Conservation (phyloP, 2,797 vertebrate genomes). For the Furcifer pardalis region DNA sequence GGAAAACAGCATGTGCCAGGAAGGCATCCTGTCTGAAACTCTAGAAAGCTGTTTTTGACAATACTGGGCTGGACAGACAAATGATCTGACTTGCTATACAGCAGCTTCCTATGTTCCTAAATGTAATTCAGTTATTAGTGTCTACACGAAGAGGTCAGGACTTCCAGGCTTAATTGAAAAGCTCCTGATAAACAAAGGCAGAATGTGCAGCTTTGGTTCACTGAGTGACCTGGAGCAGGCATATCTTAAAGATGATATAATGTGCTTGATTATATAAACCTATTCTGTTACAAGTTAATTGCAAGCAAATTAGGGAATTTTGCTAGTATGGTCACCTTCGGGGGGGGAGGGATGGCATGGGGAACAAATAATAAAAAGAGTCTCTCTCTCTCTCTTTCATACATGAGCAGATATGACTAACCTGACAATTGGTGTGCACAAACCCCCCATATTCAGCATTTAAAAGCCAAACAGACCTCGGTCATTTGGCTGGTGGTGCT, state of each 20-base stretch:
- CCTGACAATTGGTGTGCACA: conserved; percentile 27
- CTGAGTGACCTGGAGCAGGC: neutral
- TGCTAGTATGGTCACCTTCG: neutral
- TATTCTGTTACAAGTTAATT: conserved; percentile 3
- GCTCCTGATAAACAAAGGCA: neutral
- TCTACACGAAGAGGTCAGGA: neutral
- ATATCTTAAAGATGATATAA: neutral
- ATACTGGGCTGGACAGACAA: too few species aligned
- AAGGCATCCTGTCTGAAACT: too few species aligned
- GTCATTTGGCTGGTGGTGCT: conserved; percentile 31
- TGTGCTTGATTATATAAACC: neutral
- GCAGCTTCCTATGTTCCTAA: neutral
- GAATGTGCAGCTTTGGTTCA: neutral
- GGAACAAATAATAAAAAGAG: neutral
- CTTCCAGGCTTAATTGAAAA: neutral
- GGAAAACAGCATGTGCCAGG: neutral
- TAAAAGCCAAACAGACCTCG: neutral
- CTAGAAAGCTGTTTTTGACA: too few species aligned
- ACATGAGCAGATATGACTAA: conserved; percentile 22
- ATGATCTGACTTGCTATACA: neutral
- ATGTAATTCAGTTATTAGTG: too few species aligned
- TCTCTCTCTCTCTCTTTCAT: neutral
- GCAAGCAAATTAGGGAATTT: neutral
- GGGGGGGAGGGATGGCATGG: neutral
- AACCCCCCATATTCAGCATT: neutral